These are phyloP conservation scores for Ernsta delagoae DNA, from an alignment of 2,888 invertebrate species.

Conservation along the genomic window DNA sequence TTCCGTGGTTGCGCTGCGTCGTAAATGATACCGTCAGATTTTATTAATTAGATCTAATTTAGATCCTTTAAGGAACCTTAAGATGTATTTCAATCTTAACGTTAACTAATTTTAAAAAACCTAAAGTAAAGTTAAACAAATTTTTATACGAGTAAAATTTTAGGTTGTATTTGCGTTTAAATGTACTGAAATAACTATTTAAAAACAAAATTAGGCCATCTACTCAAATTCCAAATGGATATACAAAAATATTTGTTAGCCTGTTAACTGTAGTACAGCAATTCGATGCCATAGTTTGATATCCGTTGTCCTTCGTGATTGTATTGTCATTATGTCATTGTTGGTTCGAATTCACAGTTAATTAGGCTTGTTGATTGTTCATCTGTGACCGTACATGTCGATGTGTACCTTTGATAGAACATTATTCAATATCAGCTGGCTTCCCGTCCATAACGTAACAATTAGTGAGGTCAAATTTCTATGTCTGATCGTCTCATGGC, in stretches of 20 bases:
- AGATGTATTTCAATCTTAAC: no score
- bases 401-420: not conserved
- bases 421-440: not conserved
- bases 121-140: no score
- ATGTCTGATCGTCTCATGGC: not conserved
- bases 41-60: no score
- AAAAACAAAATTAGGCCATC: not conserved
- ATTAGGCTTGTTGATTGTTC: slow-evolving; percentile 9
- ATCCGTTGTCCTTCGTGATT: not conserved
- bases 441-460: not conserved
- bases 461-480: not conserved
- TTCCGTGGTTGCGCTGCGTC: no score
- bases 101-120: no score
- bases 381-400: not conserved
- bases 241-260: not conserved
- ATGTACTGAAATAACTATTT: no score
- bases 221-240: slow-evolving; percentile 5
- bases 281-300: not conserved
- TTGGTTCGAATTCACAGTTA: slow-evolving; percentile 1
- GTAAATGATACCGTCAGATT: no score
- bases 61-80: no score
- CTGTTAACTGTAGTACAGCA: not conserved
- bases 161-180: no score
- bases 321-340: not conserved
- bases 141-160: no score